Percentiles rank a stretch among this genome's conserved stretches.
These are phyloP conservation scores for Ypsolopha sequella DNA, from an alignment of 2,888 invertebrate genomes.

Conservation along the genomic window DNA sequence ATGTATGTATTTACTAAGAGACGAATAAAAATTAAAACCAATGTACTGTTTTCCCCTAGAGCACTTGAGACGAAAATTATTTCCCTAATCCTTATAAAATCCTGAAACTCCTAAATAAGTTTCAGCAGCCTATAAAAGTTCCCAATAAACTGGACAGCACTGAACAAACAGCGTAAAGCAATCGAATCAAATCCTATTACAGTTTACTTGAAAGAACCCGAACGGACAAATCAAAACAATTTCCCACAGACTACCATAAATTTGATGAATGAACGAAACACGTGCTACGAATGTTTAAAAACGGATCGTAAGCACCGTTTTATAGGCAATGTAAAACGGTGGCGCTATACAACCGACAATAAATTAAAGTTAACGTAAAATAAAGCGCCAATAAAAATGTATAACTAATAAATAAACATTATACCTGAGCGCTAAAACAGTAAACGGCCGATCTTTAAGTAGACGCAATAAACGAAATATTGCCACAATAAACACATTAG, in stretches of 20 bases:
- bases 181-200: constrained; percentile 4
- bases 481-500: constrained; percentile 68
- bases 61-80: no score
- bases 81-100: no score
- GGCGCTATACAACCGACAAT: constrained; percentile 60
- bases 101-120: not conserved
- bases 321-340: constrained; percentile 69
- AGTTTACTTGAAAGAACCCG: constrained; percentile 17
- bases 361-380: constrained; percentile 70
- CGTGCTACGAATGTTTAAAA: constrained; percentile 69
- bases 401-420: constrained; percentile 71
- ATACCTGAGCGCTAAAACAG: constrained; percentile 67
- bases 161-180: constrained; percentile 2
- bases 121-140: constrained; percentile 4
- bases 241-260: constrained; percentile 66
- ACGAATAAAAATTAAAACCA: no score
- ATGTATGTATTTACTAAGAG: no score
- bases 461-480: constrained; percentile 67
- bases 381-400: constrained; percentile 70
- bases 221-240: constrained; percentile 53
- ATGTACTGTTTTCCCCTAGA: no score
- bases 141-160: not conserved
- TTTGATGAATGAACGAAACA: constrained; percentile 70
- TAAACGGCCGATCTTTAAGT: constrained; percentile 60
- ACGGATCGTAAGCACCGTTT: constrained; percentile 64